Evolutionary conservation across 2,888 invertebrate species (phyloP).

Genomic region (Diachrysia chrysitis): DNA sequence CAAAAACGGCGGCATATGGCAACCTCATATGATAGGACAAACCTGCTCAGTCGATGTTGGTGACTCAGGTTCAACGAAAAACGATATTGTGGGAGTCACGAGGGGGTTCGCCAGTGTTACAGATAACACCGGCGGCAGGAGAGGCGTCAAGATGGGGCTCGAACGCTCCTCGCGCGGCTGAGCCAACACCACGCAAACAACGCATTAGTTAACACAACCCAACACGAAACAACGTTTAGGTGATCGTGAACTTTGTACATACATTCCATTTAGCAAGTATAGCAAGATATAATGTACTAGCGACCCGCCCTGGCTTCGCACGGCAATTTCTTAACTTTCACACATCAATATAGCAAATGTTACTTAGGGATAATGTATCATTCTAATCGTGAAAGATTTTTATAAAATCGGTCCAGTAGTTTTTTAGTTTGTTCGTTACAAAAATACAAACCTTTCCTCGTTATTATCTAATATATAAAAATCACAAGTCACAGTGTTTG

Average conservation of each 20-base stretch:
- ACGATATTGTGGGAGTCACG: slow-evolving; percentile 64
- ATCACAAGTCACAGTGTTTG: too few relatives aligned
- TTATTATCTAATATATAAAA: too few relatives aligned
- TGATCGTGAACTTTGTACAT: slow-evolving; percentile 1
- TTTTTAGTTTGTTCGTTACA: too few relatives aligned
- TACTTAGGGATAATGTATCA: too few relatives aligned
- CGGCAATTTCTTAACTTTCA: too few relatives aligned
- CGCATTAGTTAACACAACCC: slow-evolving; percentile 53
- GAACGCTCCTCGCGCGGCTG: slow-evolving; percentile 70
- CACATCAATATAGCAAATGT: too few relatives aligned
- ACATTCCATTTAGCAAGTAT: not conserved
- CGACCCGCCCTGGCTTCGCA: too few relatives aligned
- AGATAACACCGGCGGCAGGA: slow-evolving; percentile 76
- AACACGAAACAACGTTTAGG: slow-evolving; percentile 29
- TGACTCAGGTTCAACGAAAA: slow-evolving; percentile 69
- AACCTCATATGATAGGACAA: slow-evolving; percentile 57
- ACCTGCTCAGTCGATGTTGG: slow-evolving; percentile 68
- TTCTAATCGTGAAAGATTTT: too few relatives aligned
- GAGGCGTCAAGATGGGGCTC: slow-evolving; percentile 73
- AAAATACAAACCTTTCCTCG: too few relatives aligned
- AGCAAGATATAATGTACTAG: not conserved
- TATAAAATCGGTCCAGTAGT: too few relatives aligned
- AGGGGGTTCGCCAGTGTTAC: slow-evolving; percentile 62
- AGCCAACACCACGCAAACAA: slow-evolving; percentile 60
- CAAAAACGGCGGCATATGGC: slow-evolving; percentile 47